A percentile compares a stretch with the other conserved stretches of the same genome.
Evolutionary conservation across 2,888 invertebrate species (phyloP).

Genomic region (Melinaea marsaeus): DNA sequence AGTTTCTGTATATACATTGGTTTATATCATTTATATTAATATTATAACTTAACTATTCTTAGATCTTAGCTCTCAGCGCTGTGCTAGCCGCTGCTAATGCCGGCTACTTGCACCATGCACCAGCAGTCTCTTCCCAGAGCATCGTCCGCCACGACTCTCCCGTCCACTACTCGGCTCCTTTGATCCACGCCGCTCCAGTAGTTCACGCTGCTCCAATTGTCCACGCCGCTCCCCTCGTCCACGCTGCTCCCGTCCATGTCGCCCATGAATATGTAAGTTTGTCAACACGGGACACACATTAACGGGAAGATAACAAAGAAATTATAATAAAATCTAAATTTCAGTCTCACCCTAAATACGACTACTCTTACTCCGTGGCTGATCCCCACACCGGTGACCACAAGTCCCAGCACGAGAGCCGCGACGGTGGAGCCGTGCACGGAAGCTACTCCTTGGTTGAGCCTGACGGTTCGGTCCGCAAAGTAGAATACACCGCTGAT

Average conservation of each 20-base stretch:
- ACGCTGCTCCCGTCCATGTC: slow-evolving; percentile 44
- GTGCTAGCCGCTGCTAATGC: slow-evolving; percentile 75
- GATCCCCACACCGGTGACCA: slow-evolving; percentile 81
- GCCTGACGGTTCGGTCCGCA: slow-evolving; percentile 80
- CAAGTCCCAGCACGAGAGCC: slow-evolving; percentile 79
- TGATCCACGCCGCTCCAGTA: slow-evolving; percentile 49
- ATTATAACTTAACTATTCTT: slow-evolving; percentile 27
- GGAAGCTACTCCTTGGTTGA: slow-evolving; percentile 82
- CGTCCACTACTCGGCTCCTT: slow-evolving; percentile 54
- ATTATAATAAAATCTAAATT: slow-evolving; percentile 3
- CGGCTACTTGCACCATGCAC: slow-evolving; percentile 70
- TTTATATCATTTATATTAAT: background rate
- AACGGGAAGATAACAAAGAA: too few species aligned
- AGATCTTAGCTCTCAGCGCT: slow-evolving; percentile 70
- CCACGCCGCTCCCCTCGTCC: slow-evolving; percentile 51
- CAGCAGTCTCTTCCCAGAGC: slow-evolving; percentile 73
- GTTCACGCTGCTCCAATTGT: slow-evolving; percentile 54
- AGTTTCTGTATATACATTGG: background rate
- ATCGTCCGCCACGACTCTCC: slow-evolving; percentile 69
- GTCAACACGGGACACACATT: too few species aligned
- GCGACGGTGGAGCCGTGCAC: slow-evolving; percentile 81
- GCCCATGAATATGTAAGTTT: slow-evolving; percentile 62
- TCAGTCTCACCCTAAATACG: slow-evolving; percentile 80
- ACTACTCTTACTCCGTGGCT: slow-evolving; percentile 79
- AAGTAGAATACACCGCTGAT: slow-evolving; percentile 80